Conservation (phyloP, 2,888 invertebrate species). For the Morpho deidamia region DNA sequence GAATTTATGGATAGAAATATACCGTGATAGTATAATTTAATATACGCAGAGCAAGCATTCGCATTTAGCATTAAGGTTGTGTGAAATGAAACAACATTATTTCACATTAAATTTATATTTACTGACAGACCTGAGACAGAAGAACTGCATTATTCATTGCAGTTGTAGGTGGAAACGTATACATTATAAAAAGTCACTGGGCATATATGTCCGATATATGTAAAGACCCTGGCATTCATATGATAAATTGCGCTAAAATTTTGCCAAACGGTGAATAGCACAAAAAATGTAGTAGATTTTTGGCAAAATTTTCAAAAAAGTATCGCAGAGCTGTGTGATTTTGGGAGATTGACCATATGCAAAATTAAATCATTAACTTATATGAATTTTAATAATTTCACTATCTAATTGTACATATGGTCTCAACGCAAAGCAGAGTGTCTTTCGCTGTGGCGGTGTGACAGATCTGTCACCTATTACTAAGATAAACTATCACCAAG, state of each 20-base stretch:
- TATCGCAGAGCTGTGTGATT: conserved; percentile 16
- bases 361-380: neutral
- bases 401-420: conserved; percentile 30
- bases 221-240: no score
- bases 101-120: conserved; percentile 76
- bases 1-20: no score
- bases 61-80: conserved; percentile 21
- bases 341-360: conserved; percentile 2
- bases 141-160: conserved; percentile 41
- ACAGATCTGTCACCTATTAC: conserved; percentile 70
- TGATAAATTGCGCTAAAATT: conserved; percentile 8
- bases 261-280: conserved; percentile 13
- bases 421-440: conserved; percentile 49
- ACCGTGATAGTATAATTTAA: no score
- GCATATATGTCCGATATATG: no score
- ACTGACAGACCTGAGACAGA: conserved; percentile 69
- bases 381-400: no score
- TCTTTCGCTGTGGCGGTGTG: conserved; percentile 61
- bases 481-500: conserved; percentile 59
- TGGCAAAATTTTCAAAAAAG: conserved; percentile 13
- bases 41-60: conserved; percentile 16
- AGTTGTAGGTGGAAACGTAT: conserved; percentile 8
- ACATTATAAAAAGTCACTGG: conserved; percentile 1
- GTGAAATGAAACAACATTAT: conserved; percentile 66
- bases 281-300: neutral